Evolutionary conservation across 2,797 vertebrate species (phyloP).

Genomic region (Gymnodraco acuticeps): DNA sequence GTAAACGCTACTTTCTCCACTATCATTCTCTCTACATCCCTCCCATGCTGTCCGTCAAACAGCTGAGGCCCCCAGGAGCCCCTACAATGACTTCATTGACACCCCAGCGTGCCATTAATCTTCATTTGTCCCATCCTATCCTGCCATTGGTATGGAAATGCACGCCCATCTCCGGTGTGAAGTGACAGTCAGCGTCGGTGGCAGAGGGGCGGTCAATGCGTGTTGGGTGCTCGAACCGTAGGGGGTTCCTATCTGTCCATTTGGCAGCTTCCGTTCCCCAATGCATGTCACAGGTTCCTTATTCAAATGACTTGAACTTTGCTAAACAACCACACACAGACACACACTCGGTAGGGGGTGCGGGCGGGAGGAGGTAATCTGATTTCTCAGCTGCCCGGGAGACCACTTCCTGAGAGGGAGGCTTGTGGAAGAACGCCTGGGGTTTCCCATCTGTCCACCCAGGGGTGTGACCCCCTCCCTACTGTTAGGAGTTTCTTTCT

Average conservation of each 20-base stretch:
- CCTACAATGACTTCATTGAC: slow-evolving; percentile 84
- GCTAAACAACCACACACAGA: slow-evolving; percentile 16
- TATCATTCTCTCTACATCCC: slow-evolving; percentile 31
- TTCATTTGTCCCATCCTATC: slow-evolving; percentile 88
- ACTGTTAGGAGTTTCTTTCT: slow-evolving; percentile 42
- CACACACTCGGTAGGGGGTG: slow-evolving; percentile 49
- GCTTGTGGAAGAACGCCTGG: slow-evolving; percentile 64
- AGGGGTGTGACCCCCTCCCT: slow-evolving; percentile 54
- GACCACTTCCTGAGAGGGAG: slow-evolving; percentile 80
- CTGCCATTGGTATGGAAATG: slow-evolving; percentile 88
- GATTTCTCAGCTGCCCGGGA: slow-evolving; percentile 80
- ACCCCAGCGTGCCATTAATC: slow-evolving; percentile 85
- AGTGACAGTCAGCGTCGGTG: slow-evolving; percentile 31
- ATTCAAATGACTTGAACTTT: slow-evolving; percentile 76
- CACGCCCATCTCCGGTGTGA: slow-evolving; percentile 66
- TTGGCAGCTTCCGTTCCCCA: slow-evolving; percentile 75
- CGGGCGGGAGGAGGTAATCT: slow-evolving; percentile 81
- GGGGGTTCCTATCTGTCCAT: slow-evolving; percentile 72
- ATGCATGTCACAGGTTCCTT: slow-evolving; percentile 76
- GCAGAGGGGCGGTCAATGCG: slow-evolving; percentile 1
- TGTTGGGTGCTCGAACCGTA: slow-evolving; percentile 31
- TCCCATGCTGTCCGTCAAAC: slow-evolving; percentile 64
- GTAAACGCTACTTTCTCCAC: slow-evolving; percentile 49
- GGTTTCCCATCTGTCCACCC: slow-evolving; percentile 73
- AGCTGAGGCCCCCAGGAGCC: slow-evolving; percentile 70